Evolutionary conservation across 2,113 vertebrate genomes (phyloP).

Genomic region (Equus przewalskii): DNA sequence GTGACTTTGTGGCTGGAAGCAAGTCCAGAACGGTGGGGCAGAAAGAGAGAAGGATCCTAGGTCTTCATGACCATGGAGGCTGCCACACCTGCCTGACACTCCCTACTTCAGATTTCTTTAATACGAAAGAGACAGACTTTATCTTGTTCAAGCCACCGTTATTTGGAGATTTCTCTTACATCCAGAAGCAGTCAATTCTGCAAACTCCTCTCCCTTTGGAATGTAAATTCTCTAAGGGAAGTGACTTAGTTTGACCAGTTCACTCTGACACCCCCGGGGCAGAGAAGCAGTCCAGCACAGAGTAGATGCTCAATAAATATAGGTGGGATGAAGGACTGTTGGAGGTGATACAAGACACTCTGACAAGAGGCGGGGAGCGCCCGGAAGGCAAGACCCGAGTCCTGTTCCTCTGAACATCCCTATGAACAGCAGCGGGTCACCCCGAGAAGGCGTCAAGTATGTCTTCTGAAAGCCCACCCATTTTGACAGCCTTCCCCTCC

Average conservation of each 20-base stretch:
- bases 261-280: not conserved
- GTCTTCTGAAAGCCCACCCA: not conserved
- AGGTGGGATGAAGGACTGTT: not conserved
- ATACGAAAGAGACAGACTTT: not conserved
- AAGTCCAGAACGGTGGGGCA: not conserved
- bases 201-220: too few relatives aligned
- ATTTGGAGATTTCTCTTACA: not conserved
- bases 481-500: too few relatives aligned
- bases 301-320: not conserved
- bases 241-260: not conserved
- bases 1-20: too few relatives aligned
- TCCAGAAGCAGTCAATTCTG: not conserved
- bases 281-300: not conserved
- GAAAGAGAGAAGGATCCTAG: not conserved
- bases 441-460: not conserved
- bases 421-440: not conserved
- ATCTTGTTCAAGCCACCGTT: not conserved
- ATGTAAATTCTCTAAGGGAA: not conserved
- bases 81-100: not conserved
- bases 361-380: not conserved
- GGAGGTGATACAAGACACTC: not conserved
- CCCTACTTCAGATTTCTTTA: not conserved
- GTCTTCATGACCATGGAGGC: not conserved
- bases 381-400: not conserved
- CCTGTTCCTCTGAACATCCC: not conserved